These are phyloP conservation scores for Synergus umbraculus DNA, from an alignment of 2,888 invertebrate species.

Conservation along the genomic window DNA sequence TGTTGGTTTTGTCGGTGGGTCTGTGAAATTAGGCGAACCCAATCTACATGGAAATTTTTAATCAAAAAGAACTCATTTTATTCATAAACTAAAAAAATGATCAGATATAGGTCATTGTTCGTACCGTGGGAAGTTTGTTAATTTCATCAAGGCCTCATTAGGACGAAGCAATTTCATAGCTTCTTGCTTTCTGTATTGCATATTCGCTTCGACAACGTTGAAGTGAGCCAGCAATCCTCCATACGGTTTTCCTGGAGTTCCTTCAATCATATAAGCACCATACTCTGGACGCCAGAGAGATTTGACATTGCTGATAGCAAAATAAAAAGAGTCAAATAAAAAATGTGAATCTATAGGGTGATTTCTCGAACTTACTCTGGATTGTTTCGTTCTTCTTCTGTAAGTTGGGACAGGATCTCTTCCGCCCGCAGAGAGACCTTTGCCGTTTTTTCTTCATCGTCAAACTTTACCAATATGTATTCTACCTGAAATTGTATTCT, in stretches of 20 bases:
- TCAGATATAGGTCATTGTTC: constrained; percentile 18
- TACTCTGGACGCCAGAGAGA: constrained; percentile 98
- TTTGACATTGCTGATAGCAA: constrained; percentile 80
- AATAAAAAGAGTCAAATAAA: neutral
- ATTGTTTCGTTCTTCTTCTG: constrained; percentile 88
- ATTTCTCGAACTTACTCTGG: constrained; percentile 82
- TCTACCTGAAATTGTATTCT: constrained; percentile 83
- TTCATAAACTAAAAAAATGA: neutral
- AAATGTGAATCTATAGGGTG: neutral
- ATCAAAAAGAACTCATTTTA: neutral
- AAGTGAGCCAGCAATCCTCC: constrained; percentile 97
- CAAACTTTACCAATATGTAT: constrained; percentile 96
- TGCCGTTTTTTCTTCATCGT: constrained; percentile 89
- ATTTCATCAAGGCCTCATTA: constrained; percentile 91
- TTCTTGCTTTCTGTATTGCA: constrained; percentile 93
- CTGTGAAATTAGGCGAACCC: constrained; percentile 93
- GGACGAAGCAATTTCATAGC: constrained; percentile 85
- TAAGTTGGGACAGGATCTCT: constrained; percentile 87
- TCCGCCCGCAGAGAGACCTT: constrained; percentile 91
- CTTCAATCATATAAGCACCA: constrained; percentile 99
- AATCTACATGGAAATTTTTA: constrained; percentile 80
- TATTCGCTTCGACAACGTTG: constrained; percentile 98
- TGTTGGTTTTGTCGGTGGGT: constrained; percentile 86
- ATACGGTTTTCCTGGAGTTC: constrained; percentile 97
- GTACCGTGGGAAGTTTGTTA: constrained; percentile 96